Evolutionary conservation across 1,140 invertebrate genomes (phyloP).

Genomic region (Pantala flavescens): DNA sequence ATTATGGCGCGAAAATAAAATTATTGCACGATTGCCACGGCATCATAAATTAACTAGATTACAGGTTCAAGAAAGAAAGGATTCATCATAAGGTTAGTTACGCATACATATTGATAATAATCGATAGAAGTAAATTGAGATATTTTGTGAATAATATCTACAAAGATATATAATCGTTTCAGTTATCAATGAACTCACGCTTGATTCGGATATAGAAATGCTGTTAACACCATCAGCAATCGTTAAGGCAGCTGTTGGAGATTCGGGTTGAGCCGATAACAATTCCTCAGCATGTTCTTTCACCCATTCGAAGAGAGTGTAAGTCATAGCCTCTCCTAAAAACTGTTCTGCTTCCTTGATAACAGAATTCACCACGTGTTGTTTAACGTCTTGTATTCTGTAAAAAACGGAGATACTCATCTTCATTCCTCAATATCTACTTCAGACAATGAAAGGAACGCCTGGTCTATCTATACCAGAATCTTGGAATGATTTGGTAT

Average conservation of each 20-base stretch:
- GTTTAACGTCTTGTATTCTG: conserved; percentile 61
- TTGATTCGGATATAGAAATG: neutral
- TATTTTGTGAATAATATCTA: neutral
- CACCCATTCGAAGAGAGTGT: conserved; percentile 82
- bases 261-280: conserved; percentile 55
- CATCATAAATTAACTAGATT: too few relatives aligned
- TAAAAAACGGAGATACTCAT: conserved; percentile 26
- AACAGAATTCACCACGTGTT: conserved; percentile 52
- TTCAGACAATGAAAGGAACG: neutral
- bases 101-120: neutral
- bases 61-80: too few relatives aligned
- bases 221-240: neutral
- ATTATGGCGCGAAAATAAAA: too few relatives aligned
- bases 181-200: neutral
- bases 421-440: too few relatives aligned
- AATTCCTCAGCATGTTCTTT: conserved; percentile 71
- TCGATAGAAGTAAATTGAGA: neutral
- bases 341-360: conserved; percentile 64
- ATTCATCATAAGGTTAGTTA: too few relatives aligned
- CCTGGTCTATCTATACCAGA: neutral
- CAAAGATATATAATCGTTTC: neutral
- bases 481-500: too few relatives aligned
- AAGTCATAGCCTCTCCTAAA: conserved; percentile 86
- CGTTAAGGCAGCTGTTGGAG: neutral
- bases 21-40: too few relatives aligned